Evolutionary conservation across 1,140 invertebrate species (phyloP), one percentile per base, ranked within the genome.

Genomic region (Drosophila parvula): DNA sequence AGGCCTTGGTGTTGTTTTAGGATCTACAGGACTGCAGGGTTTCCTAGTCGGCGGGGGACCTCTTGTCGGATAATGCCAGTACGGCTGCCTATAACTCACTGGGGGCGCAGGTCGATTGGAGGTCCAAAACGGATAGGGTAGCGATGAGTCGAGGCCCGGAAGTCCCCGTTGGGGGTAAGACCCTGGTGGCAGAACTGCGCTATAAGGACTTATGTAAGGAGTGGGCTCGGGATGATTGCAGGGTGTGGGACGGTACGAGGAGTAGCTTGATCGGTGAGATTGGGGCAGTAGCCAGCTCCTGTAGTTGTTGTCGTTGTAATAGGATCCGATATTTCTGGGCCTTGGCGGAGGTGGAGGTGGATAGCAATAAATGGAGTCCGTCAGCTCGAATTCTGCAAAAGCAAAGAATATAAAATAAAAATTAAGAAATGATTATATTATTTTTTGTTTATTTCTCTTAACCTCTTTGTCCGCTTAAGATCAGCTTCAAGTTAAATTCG

Each of bases 391-490:
- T 34, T 67, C 64, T 68, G 3, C 5, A 67, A 32, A 0, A 4
- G 9, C 7, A 38, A 45, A 12, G 0, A 48, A 30, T 3, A 8
- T 3, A 51, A 8, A 8, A 9, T n/a, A 1, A n/a, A n/a, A n/a
- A n/a, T n/a, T n/a, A n/a, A n/a, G n/a, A n/a, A n/a, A n/a, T n/a
- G n/a, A n/a, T 30, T 5, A n/a, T 4, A 9, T 30, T 14, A 30
- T 14, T 38, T 28, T 5, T 4, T 6, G n/a, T 16, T 0, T 16
- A 6, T 5, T 14, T 50, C 6, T 5, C n/a, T 9, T 32, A 28
- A 86, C 82, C 67, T 16, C 28, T 27, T 41, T 76, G 63, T 4
- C 59, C 73, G 22, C 50, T 36, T 5, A 79, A 69, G 4, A 82
- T 28, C 32, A 74, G n/a, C 12, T 68, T 73, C 12, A 69, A 5